Evolutionary conservation across 2,888 invertebrate species (phyloP), one percentile per base, ranked within the genome.

Genomic region (Agrotis exclamationis): DNA sequence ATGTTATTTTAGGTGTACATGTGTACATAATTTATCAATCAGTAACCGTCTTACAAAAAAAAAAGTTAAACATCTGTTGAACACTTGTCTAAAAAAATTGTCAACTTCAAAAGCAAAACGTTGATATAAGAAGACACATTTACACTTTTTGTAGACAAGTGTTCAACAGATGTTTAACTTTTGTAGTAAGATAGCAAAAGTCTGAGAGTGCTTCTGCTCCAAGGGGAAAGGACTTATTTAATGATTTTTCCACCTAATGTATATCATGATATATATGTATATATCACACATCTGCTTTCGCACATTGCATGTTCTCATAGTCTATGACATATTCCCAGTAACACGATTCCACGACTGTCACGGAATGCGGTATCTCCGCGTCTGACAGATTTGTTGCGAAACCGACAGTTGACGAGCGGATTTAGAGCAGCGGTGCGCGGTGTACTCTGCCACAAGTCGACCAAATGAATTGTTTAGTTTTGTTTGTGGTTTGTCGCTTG

Each of bases 331-430:
- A 74, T 70, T 67, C 66, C 28, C 3, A 65, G 82, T 64, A 84
- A 82, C 62, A 51, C 76, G 79, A 84, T 64, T 82, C 79, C 62
- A 51, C 76, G 79, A 84, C 65, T 76, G 76, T 70, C 24, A 18
- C 22, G 65, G 73, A 75, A 84, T 80, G 84, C 65, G 63, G 63
- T 76, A 63, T 76, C 62, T 79, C 70, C 66, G 50, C 51, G 53
- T 60, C 68, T 74, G 82, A 84, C 80, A 80, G 82, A 73, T 79
- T 71, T 70, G 74, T 83, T 75, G 68, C 77, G 59, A 74, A 84
- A 84, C 59, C 44, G 39, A n/a, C 47, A 53, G 28, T 72, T 56
- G 58, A 24, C 63, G 70, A 70, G 64, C 59, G 65, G 59, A 81
- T 84, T 83, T 82, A 70, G 79, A 74, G 63, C 79, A 67, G 63